Conservation (phyloP, 2,797 vertebrate species). For the Cephalopachus bancanus region DNA sequence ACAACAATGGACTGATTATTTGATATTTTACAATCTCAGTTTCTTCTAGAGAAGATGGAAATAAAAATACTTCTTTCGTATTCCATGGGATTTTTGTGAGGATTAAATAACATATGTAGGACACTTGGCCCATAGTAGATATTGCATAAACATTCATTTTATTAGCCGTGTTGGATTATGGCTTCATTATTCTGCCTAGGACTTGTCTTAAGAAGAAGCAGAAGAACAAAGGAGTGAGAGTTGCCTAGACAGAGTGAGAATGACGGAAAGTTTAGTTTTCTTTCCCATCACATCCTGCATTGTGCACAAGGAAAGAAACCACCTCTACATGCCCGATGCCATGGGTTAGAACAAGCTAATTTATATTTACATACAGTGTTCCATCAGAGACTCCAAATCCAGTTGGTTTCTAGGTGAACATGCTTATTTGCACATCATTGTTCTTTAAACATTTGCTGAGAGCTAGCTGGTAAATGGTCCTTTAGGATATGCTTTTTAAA, state of each 20-base stretch:
- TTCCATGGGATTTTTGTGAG: background rate
- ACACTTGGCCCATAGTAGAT: background rate
- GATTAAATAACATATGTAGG: background rate
- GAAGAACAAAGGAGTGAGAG: background rate
- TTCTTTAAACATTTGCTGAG: constrained; percentile 78
- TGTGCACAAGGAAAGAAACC: background rate
- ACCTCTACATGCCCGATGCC: background rate
- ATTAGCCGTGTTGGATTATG: background rate
- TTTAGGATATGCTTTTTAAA: constrained; percentile 71
- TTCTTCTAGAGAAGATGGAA: background rate
- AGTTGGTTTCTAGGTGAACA: constrained; percentile 66
- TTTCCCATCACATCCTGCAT: background rate
- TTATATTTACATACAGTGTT: constrained; percentile 66
- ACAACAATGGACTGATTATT: background rate
- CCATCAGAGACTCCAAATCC: background rate
- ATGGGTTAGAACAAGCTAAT: constrained; percentile 47
- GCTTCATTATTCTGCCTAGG: background rate
- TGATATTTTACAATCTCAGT: background rate
- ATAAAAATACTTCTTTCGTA: background rate
- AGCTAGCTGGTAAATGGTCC: constrained; percentile 76
- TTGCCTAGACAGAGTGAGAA: background rate
- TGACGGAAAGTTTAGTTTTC: background rate
- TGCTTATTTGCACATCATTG: constrained; percentile 71
- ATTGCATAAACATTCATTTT: background rate
- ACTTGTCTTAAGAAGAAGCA: background rate